Evolutionary conservation across 2,113 vertebrate genomes (phyloP), one percentile per base, ranked within the genome.

Genomic region (Tichodroma muraria): DNA sequence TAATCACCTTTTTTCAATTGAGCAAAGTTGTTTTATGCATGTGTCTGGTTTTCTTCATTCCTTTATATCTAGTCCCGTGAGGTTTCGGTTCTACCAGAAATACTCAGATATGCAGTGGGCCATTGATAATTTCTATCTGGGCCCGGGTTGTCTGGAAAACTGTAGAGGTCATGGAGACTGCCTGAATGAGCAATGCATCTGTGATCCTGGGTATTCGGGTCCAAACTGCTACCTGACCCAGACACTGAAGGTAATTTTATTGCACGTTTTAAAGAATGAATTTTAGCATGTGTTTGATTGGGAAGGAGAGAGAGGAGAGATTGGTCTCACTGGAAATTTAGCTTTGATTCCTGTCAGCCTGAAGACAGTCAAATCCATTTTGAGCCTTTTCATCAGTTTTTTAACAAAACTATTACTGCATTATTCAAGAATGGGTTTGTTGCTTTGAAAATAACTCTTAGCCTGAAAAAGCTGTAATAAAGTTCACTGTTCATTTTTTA

Each of bases 1-100:
- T 69, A 40, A 80, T 21, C 60, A 72, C 33, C 10, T 60, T 64
- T 89, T 68, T 84, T 63, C 35, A 78, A 5, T 3, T 92, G 54
- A 94, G 45, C 30, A 33, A 72, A 88, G 11, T 38, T 96, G 85
- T 33, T 84, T 95, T 60, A 93, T 52, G 59, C 40, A 23, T 68
- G 35, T 56, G 22, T 73, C 59, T 94, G 30, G 18, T 96, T 94
- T 86, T 45, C 75, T 94, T 80, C 79, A 56, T 94, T 96, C 78
- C 72, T 94, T 66, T 81, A 35, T 78, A 64, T 91, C 76, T 89
- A 99, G 99, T 82, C 97, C 99, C 0, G 98, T 99, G 78, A 98
- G 99, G 54, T 99, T 99, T 98, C 98, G 99, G n/a, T 99, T 99
- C 97, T 99, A 99, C 97, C 99, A 99, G 97, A 98, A 98, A 96